phyloP scores from a whole-genome alignment of 1,140 invertebrate genomes.

The Drosophila sproati region DNA sequence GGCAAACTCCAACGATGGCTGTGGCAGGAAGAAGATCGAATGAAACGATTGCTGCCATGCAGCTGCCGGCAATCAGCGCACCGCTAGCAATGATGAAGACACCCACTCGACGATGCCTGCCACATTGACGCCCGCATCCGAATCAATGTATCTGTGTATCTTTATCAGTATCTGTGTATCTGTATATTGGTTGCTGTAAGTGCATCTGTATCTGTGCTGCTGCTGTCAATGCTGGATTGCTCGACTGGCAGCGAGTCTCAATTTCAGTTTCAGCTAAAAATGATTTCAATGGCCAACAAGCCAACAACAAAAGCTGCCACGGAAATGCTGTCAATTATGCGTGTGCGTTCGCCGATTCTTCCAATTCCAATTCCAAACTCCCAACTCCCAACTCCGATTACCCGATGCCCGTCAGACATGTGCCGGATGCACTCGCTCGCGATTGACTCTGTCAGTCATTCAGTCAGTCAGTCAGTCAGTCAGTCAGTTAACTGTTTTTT shows the following conservation, averaged over 20 bases:
- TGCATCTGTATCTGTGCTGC: background rate
- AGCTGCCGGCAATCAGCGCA: conserved; percentile 35
- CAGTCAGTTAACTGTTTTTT: conserved; percentile 38
- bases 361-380: background rate
- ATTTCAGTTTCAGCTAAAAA: conserved; percentile 54
- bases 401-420: conserved; percentile 11
- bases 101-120: conserved; percentile 10
- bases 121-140: conserved; percentile 14
- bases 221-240: conserved; percentile 24
- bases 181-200: too few relatives aligned
- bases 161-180: background rate
- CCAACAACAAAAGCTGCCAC: conserved; percentile 52
- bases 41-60: conserved; percentile 12
- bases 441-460: conserved; percentile 10
- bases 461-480: conserved; percentile 4
- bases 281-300: conserved; percentile 37
- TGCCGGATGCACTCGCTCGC: conserved; percentile 35
- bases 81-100: conserved; percentile 36
- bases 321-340: conserved; percentile 69
- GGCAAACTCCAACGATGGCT: conserved; percentile 9
- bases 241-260: conserved; percentile 30
- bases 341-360: conserved; percentile 43
- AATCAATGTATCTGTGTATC: background rate
- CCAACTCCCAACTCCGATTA: background rate
- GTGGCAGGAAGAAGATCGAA: conserved; percentile 14